Conservation (phyloP, 1,140 invertebrate genomes). For the Elymnias hypermnestra region DNA sequence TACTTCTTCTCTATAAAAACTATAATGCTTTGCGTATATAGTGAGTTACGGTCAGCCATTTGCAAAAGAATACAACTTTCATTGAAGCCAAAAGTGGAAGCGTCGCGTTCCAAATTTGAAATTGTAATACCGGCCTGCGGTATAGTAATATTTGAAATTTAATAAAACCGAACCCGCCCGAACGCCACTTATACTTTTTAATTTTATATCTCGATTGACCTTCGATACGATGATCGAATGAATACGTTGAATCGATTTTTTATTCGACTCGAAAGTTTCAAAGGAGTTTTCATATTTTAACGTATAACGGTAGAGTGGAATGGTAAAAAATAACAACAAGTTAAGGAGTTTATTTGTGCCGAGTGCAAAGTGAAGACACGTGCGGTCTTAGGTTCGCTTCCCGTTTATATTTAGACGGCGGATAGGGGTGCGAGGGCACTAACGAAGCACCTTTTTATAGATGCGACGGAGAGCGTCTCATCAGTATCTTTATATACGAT, state of each 20-base stretch:
- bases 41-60: background rate
- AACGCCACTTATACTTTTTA: slow-evolving; percentile 70
- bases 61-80: too few species aligned
- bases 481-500: slow-evolving; percentile 47
- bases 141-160: slow-evolving; percentile 70
- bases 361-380: slow-evolving; percentile 61
- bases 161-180: slow-evolving; percentile 59
- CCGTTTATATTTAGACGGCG: slow-evolving; percentile 60
- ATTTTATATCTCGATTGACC: slow-evolving; percentile 68
- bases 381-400: slow-evolving; percentile 58
- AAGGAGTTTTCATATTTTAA: slow-evolving; percentile 20
- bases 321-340: slow-evolving; percentile 8
- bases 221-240: slow-evolving; percentile 58
- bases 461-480: slow-evolving; percentile 37
- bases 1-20: too few species aligned
- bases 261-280: slow-evolving; percentile 30
- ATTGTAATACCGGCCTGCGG: slow-evolving; percentile 59
- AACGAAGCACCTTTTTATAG: slow-evolving; percentile 70
- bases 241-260: slow-evolving; percentile 52
- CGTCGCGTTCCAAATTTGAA: slow-evolving; percentile 54
- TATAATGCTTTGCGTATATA: too few species aligned
- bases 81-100: slow-evolving; percentile 39
- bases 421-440: slow-evolving; percentile 40
- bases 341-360: too few species aligned
- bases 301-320: slow-evolving; percentile 23